These are phyloP conservation scores for Anisognathus igniventris DNA, from an alignment of 2,797 vertebrate genomes.

Conservation along the genomic window DNA sequence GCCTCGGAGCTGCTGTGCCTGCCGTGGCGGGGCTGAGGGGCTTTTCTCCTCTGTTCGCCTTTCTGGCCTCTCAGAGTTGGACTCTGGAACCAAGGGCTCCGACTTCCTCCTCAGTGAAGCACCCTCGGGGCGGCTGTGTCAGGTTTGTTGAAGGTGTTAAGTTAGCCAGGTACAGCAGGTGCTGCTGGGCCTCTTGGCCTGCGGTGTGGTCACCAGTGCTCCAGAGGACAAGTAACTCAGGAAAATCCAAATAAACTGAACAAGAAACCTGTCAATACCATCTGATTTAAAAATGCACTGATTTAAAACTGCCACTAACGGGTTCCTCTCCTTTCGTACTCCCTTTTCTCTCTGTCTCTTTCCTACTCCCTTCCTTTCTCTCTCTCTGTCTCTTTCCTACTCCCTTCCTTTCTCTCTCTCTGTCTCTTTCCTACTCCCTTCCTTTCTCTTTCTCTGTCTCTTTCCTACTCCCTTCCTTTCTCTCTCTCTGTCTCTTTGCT, in stretches of 20 bases:
- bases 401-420: too few relatives aligned
- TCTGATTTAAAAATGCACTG: background rate
- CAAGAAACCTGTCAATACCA: background rate
- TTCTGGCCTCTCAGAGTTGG: fast-evolving
- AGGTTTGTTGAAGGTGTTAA: too few relatives aligned
- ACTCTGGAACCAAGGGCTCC: fast-evolving
- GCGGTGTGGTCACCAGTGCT: fast-evolving
- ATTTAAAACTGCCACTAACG: background rate
- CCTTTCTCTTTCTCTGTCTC: too few relatives aligned
- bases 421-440: too few relatives aligned
- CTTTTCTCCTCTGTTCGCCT: fast-evolving
- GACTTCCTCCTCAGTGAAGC: fast-evolving
- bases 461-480: too few relatives aligned
- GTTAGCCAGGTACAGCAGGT: fast-evolving
- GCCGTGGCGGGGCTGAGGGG: fast-evolving
- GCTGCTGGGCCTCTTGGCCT: too few relatives aligned
- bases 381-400: too few relatives aligned
- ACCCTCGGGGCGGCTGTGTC: fast-evolving
- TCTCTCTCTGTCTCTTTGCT: too few relatives aligned
- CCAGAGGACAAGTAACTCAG: too few relatives aligned
- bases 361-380: too few relatives aligned
- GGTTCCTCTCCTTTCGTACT: fast-evolving
- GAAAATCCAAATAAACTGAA: too few relatives aligned
- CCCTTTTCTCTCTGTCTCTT: too few relatives aligned
- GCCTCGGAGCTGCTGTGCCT: fast-evolving